A percentile compares a stretch with the other conserved stretches of the same genome.
Evolutionary conservation across 1,140 invertebrate genomes (phyloP).

Genomic region (Drosophila watanabei): DNA sequence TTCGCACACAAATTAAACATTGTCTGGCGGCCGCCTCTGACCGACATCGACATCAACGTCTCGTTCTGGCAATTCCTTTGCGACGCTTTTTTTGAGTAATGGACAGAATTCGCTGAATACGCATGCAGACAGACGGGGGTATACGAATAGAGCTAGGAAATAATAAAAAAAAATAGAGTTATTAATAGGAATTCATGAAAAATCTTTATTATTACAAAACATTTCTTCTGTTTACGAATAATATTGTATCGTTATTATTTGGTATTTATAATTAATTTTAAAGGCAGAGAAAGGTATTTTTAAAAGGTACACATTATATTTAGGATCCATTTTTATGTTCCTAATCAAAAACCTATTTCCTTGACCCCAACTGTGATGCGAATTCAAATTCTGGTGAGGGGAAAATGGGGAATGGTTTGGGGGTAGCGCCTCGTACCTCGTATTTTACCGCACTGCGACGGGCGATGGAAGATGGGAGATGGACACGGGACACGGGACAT

Average conservation of each 20-base stretch:
- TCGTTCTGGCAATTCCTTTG: conserved; percentile 42
- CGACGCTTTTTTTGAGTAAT: conserved; percentile 64
- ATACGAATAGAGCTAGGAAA: neutral
- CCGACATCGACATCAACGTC: conserved; percentile 57
- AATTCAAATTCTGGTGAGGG: conserved; percentile 2
- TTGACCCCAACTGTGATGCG: neutral
- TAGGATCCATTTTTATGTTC: too few relatives aligned
- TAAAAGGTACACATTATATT: neutral
- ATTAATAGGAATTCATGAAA: neutral
- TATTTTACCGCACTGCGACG: conserved; percentile 49
- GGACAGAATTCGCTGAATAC: conserved; percentile 48
- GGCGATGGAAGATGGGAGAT: conserved; percentile 28
- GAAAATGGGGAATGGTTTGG: neutral
- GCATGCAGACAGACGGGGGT: conserved; percentile 8
- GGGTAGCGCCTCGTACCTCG: conserved; percentile 13
- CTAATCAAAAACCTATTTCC: neutral
- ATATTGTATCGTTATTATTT: neutral
- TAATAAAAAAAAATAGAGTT: neutral
- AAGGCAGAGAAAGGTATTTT: neutral
- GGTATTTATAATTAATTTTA: neutral
- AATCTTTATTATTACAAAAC: neutral
- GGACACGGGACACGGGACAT: conserved; percentile 14
- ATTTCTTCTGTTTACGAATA: neutral
- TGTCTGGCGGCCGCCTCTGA: conserved; percentile 57
- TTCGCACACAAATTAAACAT: conserved; percentile 56